These are phyloP conservation scores for Drosophila parabipectinata DNA, from an alignment of 1,140 invertebrate species.

Conservation along the genomic window DNA sequence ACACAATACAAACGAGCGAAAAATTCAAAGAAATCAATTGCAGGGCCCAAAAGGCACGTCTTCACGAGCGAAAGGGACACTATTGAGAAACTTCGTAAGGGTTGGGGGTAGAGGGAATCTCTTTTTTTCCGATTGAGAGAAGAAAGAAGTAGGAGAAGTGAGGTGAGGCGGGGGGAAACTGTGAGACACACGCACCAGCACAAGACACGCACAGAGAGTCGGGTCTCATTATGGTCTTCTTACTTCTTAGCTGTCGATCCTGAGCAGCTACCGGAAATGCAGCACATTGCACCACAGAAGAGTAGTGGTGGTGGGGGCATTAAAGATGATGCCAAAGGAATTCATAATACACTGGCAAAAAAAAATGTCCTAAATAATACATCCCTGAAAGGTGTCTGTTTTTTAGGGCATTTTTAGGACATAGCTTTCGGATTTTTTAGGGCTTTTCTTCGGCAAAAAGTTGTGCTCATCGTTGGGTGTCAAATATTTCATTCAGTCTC, in stretches of 20 bases:
- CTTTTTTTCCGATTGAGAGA: neutral
- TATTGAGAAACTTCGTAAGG: neutral
- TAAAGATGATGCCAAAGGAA: constrained; percentile 15
- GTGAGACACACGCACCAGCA: constrained; percentile 68
- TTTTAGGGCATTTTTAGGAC: neutral
- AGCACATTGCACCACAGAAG: constrained; percentile 66
- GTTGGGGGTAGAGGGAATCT: constrained; percentile 19
- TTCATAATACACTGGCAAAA: neutral
- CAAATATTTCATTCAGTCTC: neutral
- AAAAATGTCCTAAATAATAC: too few species aligned
- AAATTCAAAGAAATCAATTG: constrained; percentile 80
- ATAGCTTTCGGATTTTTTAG: neutral
- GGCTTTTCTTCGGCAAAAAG: neutral
- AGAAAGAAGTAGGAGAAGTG: neutral
- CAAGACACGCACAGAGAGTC: constrained; percentile 66
- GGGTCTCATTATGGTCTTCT: constrained; percentile 27
- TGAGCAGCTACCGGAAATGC: constrained; percentile 73
- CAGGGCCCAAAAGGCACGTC: constrained; percentile 74
- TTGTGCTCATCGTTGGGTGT: neutral
- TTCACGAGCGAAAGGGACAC: constrained; percentile 12
- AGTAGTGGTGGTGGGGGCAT: neutral
- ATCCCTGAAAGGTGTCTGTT: neutral
- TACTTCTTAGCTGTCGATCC: constrained; percentile 17
- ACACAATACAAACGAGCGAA: constrained; percentile 66
- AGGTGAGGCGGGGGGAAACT: constrained; percentile 20